phyloP scores from a whole-genome alignment of 2,888 invertebrate genomes.

The Acleris literana region DNA sequence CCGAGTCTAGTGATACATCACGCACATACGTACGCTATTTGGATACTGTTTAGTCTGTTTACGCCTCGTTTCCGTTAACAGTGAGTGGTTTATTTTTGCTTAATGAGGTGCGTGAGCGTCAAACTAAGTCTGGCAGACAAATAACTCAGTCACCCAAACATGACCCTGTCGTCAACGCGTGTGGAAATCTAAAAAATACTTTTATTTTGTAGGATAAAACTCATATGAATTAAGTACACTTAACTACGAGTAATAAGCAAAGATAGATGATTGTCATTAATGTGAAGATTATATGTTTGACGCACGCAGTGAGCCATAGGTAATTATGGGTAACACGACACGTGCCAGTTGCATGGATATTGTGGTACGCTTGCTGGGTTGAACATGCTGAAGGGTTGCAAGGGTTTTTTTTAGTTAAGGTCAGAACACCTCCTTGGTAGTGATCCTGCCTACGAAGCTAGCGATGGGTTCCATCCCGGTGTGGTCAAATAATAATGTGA shows the following conservation, averaged over 20 bases:
- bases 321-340: too few relatives aligned
- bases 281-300: neutral
- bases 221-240: neutral
- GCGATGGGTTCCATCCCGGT: too few relatives aligned
- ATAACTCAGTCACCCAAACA: neutral
- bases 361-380: too few relatives aligned
- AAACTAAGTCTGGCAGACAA: slow-evolving; percentile 1
- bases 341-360: too few relatives aligned
- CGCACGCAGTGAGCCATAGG: too few relatives aligned
- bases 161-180: neutral
- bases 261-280: neutral
- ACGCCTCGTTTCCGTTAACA: slow-evolving; percentile 15
- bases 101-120: slow-evolving; percentile 24
- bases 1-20: neutral
- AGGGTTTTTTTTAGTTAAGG: too few relatives aligned
- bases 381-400: too few relatives aligned
- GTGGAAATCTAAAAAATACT: too few relatives aligned
- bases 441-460: too few relatives aligned
- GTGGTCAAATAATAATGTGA: too few relatives aligned
- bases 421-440: too few relatives aligned
- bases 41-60: slow-evolving; percentile 20
- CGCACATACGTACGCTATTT: slow-evolving; percentile 1
- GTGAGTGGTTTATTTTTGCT: slow-evolving; percentile 21
- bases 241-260: neutral
- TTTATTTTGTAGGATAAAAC: neutral